Evolutionary conservation across 2,797 vertebrate genomes (phyloP).

Genomic region (Sebastes matsubarae): DNA sequence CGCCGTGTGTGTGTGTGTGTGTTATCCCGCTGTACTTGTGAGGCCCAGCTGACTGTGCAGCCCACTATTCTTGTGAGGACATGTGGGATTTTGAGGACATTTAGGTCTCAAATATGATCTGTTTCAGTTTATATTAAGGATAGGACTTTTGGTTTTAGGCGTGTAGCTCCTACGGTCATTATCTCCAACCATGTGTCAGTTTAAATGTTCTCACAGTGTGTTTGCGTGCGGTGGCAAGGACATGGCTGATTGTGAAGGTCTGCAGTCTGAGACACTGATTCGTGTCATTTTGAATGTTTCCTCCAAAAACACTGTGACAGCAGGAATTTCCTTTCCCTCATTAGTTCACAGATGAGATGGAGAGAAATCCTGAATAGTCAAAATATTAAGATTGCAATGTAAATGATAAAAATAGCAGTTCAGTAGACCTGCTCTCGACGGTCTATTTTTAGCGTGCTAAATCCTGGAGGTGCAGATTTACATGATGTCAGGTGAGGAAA

Average conservation of each 20-base stretch:
- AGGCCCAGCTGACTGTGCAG: not conserved
- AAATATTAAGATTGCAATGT: not conserved
- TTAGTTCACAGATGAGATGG: not conserved
- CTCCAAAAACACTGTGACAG: not conserved
- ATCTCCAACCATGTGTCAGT: not conserved
- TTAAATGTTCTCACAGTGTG: not conserved
- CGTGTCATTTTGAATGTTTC: not conserved
- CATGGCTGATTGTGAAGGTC: not conserved
- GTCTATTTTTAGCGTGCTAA: slow-evolving; percentile 34
- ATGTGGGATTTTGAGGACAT: not conserved
- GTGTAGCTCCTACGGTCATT: not conserved
- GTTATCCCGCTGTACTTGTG: not conserved
- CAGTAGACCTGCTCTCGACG: not conserved
- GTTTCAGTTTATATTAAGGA: not conserved
- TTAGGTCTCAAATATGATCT: not conserved
- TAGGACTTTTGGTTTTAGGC: not conserved
- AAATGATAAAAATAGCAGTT: slow-evolving; percentile 26
- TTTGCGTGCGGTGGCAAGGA: not conserved
- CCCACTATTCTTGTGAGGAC: not conserved
- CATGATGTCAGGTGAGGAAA: slow-evolving; percentile 17
- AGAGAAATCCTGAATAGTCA: slow-evolving; percentile 13
- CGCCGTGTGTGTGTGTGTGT: slow-evolving; percentile 12
- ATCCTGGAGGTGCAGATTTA: slow-evolving; percentile 24
- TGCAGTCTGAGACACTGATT: slow-evolving; percentile 29
- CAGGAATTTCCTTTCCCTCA: not conserved